A percentile compares a stretch with the other conserved stretches of the same genome.
Evolutionary conservation across 2,113 vertebrate species (phyloP).

Genomic region (Morphnarchus princeps): DNA sequence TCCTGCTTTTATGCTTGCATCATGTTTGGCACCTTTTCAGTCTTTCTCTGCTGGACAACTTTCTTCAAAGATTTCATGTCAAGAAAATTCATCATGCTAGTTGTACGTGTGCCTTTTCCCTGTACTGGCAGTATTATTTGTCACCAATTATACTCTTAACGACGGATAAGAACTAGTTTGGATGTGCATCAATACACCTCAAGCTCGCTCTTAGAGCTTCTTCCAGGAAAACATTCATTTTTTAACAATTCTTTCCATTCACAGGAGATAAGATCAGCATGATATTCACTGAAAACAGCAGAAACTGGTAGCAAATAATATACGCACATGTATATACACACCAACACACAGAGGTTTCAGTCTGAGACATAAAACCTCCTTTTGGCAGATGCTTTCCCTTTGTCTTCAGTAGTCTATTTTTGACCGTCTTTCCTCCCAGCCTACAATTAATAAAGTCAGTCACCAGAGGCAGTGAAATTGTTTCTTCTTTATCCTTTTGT

Average conservation of each 20-base stretch:
- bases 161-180: neutral
- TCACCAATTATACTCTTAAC: neutral
- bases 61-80: neutral
- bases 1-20: neutral
- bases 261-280: neutral
- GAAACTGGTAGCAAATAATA: neutral
- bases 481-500: neutral
- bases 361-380: neutral
- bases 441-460: neutral
- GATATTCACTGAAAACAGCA: neutral
- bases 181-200: neutral
- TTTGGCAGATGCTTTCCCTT: neutral
- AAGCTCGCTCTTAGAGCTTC: neutral
- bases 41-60: neutral
- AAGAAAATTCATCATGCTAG: neutral
- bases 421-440: neutral
- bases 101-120: neutral
- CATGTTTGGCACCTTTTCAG: neutral
- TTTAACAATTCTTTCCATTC: neutral
- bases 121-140: neutral
- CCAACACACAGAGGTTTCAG: fast-evolving
- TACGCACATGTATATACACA: neutral
- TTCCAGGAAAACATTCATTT: neutral
- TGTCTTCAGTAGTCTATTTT: neutral
- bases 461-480: neutral